phyloP scores from a whole-genome alignment of 2,797 vertebrate genomes.

The Alcedo quadribrachys region DNA sequence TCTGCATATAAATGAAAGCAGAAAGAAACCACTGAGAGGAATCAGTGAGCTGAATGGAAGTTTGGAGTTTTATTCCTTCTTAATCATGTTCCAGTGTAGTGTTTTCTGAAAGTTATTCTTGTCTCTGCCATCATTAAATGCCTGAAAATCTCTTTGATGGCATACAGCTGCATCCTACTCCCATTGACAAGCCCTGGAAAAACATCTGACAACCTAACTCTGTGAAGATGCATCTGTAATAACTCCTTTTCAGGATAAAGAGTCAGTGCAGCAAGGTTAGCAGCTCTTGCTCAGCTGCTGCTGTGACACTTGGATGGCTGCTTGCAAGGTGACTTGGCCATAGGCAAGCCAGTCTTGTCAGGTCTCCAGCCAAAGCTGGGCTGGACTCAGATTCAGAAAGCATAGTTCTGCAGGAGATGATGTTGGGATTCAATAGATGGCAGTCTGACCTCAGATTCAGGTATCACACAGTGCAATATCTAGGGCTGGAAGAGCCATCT shows the following conservation, averaged over 20 bases:
- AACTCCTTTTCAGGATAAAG: background rate
- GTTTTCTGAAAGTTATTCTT: slow-evolving; percentile 53
- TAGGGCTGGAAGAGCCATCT: background rate
- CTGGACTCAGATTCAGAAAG: background rate
- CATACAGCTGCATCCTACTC: slow-evolving; percentile 28
- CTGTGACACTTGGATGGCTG: background rate
- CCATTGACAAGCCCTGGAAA: slow-evolving; percentile 18
- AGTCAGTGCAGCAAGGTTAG: background rate
- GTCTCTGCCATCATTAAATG: slow-evolving; percentile 1
- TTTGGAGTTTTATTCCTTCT: background rate
- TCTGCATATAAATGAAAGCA: slow-evolving; percentile 40
- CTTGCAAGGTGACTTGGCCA: background rate
- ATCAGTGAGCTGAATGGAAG: slow-evolving; percentile 36
- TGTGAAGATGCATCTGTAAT: slow-evolving; percentile 12
- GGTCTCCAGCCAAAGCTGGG: background rate
- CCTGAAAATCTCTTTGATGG: slow-evolving; percentile 40
- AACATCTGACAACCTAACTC: slow-evolving; percentile 1
- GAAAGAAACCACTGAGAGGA: slow-evolving; percentile 27
- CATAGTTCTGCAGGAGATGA: background rate
- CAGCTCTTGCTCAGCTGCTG: background rate
- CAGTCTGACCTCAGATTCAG: slow-evolving; percentile 9
- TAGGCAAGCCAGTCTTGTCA: background rate
- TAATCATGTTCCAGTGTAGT: slow-evolving; percentile 13
- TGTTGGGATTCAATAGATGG: slow-evolving; percentile 40
- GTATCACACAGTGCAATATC: background rate